These are phyloP conservation scores for Amazona vittata DNA, from an alignment of 2,113 vertebrate genomes.

Conservation along the genomic window DNA sequence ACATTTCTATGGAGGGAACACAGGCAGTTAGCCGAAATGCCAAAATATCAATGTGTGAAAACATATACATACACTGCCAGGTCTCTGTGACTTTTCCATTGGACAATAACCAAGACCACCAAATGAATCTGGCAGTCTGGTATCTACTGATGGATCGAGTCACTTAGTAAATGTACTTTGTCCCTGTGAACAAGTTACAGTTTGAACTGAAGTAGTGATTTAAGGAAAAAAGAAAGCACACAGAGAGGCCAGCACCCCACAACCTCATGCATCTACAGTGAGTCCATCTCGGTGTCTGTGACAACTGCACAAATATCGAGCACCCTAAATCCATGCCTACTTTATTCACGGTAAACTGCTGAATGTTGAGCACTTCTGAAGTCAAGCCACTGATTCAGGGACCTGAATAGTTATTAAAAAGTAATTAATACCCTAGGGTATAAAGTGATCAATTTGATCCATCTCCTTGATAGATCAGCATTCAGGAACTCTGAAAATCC, in stretches of 20 bases:
- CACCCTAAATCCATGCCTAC: not conserved
- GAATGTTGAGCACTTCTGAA: not conserved
- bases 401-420: not conserved
- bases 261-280: accelerated
- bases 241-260: accelerated
- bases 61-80: conserved; percentile 20
- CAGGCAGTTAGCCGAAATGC: conserved; percentile 17
- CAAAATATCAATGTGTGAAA: conserved; percentile 63
- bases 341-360: not conserved
- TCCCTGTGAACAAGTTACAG: not conserved
- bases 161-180: conserved; percentile 34
- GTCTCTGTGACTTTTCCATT: conserved; percentile 44
- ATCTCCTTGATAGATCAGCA: accelerated
- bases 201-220: not conserved
- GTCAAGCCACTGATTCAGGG: not conserved
- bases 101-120: conserved; percentile 72
- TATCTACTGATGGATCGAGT: conserved; percentile 60
- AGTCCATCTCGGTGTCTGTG: not conserved
- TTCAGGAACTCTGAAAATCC: not conserved
- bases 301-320: not conserved
- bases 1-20: conserved; percentile 24
- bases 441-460: not conserved
- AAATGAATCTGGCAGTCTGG: conserved; percentile 64
- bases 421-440: not conserved
- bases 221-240: not conserved